phyloP scores from a whole-genome alignment of 2,888 invertebrate genomes.

The Aphodius sticticus region DNA sequence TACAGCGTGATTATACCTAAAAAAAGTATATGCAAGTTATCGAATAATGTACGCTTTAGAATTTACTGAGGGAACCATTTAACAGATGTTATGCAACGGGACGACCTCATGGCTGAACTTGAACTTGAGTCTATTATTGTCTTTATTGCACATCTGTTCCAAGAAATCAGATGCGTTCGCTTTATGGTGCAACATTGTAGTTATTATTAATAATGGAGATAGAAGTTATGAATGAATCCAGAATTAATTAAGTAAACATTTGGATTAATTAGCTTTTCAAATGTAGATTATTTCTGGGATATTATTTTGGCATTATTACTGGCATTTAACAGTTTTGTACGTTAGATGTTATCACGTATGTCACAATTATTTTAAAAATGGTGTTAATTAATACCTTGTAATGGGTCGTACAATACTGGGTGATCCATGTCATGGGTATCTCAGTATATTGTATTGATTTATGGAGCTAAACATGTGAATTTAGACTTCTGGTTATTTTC shows the following conservation, averaged over 20 bases:
- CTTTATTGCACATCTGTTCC: neutral
- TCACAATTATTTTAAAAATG: neutral
- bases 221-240: neutral
- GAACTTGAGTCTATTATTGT: neutral
- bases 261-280: conserved; percentile 5
- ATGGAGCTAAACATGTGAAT: too few species aligned
- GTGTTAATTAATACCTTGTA: neutral
- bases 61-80: too few species aligned
- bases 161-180: neutral
- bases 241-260: conserved; percentile 4
- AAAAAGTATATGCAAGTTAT: too few species aligned
- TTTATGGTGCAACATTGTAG: neutral
- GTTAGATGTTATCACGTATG: conserved; percentile 21
- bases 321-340: conserved; percentile 17
- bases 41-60: too few species aligned
- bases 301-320: conserved; percentile 17
- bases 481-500: too few species aligned
- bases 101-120: neutral
- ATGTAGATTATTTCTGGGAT: conserved; percentile 18
- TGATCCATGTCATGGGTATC: too few species aligned
- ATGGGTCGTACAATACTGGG: neutral
- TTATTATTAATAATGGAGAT: too few species aligned
- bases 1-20: neutral
- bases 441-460: too few species aligned
- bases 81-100: too few species aligned